Conservation (phyloP, 1,140 invertebrate genomes). For the Hyposmocoma kahamanoa region DNA sequence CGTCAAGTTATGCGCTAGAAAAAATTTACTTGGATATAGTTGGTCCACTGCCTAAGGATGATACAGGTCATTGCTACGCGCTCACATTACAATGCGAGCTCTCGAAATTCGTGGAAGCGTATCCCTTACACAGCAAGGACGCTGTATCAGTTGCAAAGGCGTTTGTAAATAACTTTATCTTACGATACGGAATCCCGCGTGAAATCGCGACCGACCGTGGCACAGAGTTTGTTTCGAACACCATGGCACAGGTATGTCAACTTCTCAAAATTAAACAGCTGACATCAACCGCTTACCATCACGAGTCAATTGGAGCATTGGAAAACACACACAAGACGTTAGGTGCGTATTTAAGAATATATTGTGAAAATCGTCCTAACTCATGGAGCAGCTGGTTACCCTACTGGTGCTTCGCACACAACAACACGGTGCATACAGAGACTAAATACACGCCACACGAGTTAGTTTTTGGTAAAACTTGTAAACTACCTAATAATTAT, state of each 20-base stretch:
- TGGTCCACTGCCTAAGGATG: conserved; percentile 1
- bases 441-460: background rate
- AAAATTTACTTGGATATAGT: conserved; percentile 4
- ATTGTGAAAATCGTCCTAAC: background rate
- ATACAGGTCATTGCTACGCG: background rate
- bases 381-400: conserved; percentile 3
- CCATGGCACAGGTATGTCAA: conserved; percentile 3
- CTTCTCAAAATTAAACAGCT: conserved; percentile 6
- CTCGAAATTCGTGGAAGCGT: conserved; percentile 4
- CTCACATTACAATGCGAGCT: conserved; percentile 6
- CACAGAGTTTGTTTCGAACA: conserved; percentile 3
- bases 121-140: conserved; percentile 3
- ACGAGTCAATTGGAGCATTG: conserved; percentile 2
- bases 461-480: background rate
- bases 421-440: background rate
- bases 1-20: background rate
- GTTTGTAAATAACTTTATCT: conserved; percentile 4
- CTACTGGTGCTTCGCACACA: conserved; percentile 4
- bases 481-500: background rate
- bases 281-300: conserved; percentile 5
- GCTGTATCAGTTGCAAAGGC: background rate
- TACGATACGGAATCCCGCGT: conserved; percentile 1
- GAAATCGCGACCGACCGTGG: conserved; percentile 5
- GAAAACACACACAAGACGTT: conserved; percentile 5
- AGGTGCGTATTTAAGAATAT: conserved; percentile 2